These are phyloP conservation scores for Philonicus albiceps DNA, from an alignment of 2,888 invertebrate genomes.

Conservation along the genomic window DNA sequence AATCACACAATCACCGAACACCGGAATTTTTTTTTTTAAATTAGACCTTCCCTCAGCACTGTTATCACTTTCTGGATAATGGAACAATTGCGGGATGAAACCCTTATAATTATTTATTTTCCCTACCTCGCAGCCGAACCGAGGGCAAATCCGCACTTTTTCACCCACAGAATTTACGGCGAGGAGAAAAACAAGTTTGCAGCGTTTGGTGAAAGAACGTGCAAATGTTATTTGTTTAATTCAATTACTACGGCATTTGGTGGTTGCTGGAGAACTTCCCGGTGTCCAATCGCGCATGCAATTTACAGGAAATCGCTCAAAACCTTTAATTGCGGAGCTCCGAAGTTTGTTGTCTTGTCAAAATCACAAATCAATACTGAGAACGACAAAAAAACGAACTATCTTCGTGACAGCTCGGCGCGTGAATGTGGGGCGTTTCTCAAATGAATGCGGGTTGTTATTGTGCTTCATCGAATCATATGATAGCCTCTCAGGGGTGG, in stretches of 20 bases:
- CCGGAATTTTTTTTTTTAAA: background rate
- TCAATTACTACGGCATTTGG: background rate
- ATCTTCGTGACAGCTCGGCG: conserved; percentile 2
- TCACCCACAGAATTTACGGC: background rate
- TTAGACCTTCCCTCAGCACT: background rate
- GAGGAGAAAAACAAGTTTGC: background rate
- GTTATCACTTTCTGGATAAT: background rate
- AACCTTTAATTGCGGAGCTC: background rate
- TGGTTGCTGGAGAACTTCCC: background rate
- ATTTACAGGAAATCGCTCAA: background rate
- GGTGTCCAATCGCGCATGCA: background rate
- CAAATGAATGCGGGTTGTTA: background rate
- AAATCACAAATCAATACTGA: background rate
- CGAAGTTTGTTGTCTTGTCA: conserved; percentile 27
- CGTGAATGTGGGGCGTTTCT: background rate
- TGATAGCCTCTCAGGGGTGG: background rate
- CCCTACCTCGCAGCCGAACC: background rate
- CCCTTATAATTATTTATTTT: background rate
- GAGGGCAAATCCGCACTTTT: background rate
- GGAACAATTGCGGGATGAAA: background rate
- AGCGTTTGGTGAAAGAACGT: conserved; percentile 15
- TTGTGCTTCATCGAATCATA: background rate
- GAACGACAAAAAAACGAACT: conserved; percentile 14
- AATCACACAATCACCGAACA: background rate
- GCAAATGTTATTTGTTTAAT: background rate